Evolutionary conservation across 2,113 vertebrate genomes (phyloP).

Genomic region (Stomatorhinus ivindoensis): DNA sequence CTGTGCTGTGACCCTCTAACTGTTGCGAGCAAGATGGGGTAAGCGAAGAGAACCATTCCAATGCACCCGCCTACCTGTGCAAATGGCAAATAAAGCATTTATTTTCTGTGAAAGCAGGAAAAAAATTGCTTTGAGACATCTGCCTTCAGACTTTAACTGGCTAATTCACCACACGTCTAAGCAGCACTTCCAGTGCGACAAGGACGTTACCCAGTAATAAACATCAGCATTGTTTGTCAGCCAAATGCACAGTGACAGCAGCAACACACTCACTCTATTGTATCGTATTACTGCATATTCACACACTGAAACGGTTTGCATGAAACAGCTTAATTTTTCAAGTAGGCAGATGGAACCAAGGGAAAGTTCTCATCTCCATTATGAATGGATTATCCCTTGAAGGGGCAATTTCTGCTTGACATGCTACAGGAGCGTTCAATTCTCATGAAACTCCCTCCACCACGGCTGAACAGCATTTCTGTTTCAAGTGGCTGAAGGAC

Average conservation of each 20-base stretch:
- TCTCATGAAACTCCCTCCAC: conserved; percentile 25
- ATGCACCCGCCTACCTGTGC: neutral
- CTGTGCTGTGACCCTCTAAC: neutral
- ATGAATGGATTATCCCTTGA: conserved; percentile 36
- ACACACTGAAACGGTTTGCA: neutral
- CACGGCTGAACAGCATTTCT: neutral
- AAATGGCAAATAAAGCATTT: neutral
- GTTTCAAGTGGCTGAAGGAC: neutral
- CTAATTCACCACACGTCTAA: neutral
- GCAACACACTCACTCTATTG: neutral
- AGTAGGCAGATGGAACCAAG: conserved; percentile 22
- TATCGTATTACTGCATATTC: neutral
- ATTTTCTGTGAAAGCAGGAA: neutral
- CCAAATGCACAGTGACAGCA: neutral
- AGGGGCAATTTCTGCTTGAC: conserved; percentile 27
- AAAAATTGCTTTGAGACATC: neutral
- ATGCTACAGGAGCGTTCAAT: conserved; percentile 25
- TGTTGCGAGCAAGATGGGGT: neutral
- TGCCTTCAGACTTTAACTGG: neutral
- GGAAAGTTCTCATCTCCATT: conserved; percentile 22
- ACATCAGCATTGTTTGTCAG: neutral
- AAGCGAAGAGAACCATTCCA: neutral
- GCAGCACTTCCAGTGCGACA: neutral
- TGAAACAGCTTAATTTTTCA: conserved; percentile 8
- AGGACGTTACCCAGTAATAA: neutral